Base-by-base conservation (phyloP, 2,888 invertebrate genomes). In the Sialis fuliginosa region DNA sequence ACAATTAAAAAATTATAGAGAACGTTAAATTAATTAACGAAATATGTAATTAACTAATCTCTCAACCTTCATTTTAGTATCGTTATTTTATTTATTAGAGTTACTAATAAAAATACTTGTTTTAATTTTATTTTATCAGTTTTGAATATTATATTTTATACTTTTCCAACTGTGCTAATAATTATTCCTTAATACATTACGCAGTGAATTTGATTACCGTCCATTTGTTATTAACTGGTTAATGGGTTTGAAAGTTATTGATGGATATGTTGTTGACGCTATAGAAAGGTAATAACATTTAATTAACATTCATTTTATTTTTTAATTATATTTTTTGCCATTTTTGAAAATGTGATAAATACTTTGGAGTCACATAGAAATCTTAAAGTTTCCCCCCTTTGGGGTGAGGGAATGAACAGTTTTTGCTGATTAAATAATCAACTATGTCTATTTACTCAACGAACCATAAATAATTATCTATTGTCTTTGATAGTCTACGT, bases 221-320 rank as follows among this genome's bases (percentile, higher is more conserved):
- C 91, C 93, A 35, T 93, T 88, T 68, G 78, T 92, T 50, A 75
- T 92, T 49, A 93, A 92, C 66, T 93, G 93, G 92, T 88, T 90
- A 63, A 77, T 88, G 74, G 82, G 78, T 58, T 76, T 92, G 33
- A 84, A 85, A 62, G 75, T 83, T 12, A 82, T 93, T 46, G 93
- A 93, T 64, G 91, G 91, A 9, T 87, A 81, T 62, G 77, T 82
- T 43, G 87, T 92, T 52, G 85, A 86, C 63, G 87, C 91, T 48
- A 84, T 90, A 56, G 93, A 93, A 72, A 87, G 85, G 89, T 87
- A 64, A 66, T 64, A 35, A 13, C 31, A 13, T 46, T 34, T 41
- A 39, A 7, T n/a, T 48, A 48, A 30, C 8, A 34, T 6, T 8
- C 10, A 33, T 40, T 30, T 46, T 8, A 3, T 39, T 34, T 6